A percentile compares a stretch with the other conserved stretches of the same genome.
Conservation (phyloP, 2,797 vertebrate species). For the Falco cherrug region DNA sequence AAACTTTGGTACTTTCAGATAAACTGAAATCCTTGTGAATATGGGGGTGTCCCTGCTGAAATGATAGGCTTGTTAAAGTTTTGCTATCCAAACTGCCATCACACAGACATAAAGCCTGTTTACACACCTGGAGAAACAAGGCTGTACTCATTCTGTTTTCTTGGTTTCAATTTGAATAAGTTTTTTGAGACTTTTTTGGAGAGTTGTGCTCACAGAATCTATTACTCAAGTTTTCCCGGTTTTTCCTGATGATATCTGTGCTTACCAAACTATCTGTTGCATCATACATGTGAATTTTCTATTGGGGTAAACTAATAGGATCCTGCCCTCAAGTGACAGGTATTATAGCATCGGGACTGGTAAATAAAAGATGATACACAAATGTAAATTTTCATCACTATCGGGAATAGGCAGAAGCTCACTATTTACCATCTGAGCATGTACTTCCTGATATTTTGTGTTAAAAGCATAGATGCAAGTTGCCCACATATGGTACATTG, state of each 20-base stretch:
- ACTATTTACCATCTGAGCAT: background rate
- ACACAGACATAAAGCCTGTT: background rate
- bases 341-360: background rate
- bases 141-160: background rate
- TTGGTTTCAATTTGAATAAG: background rate
- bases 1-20: background rate
- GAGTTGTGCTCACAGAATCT: background rate
- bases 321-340: background rate
- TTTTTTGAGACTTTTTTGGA: background rate
- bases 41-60: background rate
- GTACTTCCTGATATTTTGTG: background rate
- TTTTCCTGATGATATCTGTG: background rate
- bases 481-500: background rate
- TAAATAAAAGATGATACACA: background rate
- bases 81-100: background rate
- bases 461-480: background rate
- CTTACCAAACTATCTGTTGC: background rate
- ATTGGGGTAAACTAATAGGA: background rate
- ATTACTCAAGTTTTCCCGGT: background rate
- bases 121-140: background rate
- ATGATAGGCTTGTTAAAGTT: background rate
- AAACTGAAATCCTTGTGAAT: background rate
- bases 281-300: background rate
- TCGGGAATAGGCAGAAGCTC: background rate
- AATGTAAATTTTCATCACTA: background rate